These are phyloP conservation scores for Rhabdomys pumilio DNA, from an alignment of 2,797 vertebrate species.

Conservation along the genomic window DNA sequence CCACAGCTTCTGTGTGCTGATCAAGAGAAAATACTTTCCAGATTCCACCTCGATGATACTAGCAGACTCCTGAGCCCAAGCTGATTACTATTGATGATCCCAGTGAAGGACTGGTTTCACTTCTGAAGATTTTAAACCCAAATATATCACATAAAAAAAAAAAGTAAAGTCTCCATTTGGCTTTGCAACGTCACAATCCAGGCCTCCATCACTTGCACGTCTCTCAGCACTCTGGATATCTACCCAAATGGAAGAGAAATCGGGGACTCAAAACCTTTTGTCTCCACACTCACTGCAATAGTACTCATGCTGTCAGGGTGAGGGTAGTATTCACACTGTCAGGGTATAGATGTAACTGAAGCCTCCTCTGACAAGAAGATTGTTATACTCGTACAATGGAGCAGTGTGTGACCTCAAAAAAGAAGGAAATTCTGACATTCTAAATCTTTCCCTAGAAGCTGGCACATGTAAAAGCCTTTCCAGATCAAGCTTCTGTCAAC, in stretches of 20 bases:
- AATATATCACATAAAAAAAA: neutral
- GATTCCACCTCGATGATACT: neutral
- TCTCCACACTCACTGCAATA: neutral
- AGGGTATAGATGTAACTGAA: neutral
- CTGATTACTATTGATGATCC: too few species aligned
- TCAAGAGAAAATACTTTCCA: neutral
- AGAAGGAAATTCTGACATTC: neutral
- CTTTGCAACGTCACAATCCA: neutral
- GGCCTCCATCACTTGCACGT: neutral
- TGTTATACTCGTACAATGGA: neutral
- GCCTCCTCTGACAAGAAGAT: neutral
- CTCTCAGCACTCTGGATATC: neutral
- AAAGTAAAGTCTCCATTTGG: neutral
- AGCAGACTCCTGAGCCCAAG: neutral
- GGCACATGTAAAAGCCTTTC: neutral
- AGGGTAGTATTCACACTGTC: neutral
- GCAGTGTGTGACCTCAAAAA: neutral
- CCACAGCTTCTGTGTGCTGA: neutral
- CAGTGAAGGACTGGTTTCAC: neutral
- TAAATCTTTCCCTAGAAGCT: neutral
- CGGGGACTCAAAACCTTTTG: neutral
- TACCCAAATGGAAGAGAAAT: neutral
- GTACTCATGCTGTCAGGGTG: neutral
- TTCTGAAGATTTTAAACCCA: neutral
- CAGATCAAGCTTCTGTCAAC: neutral